phyloP scores from a whole-genome alignment of 2,888 invertebrate species.

The Temnothorax unifasciatus region DNA sequence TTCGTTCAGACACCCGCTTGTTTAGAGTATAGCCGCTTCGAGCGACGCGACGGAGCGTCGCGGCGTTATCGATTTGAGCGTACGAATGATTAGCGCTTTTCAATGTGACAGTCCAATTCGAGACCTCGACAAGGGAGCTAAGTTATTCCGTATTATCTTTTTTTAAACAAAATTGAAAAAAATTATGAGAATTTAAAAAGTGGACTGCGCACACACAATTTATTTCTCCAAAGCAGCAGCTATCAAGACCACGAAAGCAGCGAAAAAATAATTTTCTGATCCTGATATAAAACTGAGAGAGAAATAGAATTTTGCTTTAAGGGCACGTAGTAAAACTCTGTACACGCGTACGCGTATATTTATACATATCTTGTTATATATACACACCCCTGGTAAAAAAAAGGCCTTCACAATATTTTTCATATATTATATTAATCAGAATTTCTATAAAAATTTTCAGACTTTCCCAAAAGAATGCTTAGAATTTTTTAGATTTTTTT shows the following conservation, averaged over 20 bases:
- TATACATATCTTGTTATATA: slow-evolving; percentile 32
- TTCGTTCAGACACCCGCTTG: background rate
- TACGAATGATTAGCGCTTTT: background rate
- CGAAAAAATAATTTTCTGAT: too few species aligned
- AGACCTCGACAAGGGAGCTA: background rate
- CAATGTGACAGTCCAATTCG: background rate
- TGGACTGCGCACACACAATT: background rate
- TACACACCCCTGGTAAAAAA: background rate
- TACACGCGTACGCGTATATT: slow-evolving; percentile 5
- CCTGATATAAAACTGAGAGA: too few species aligned
- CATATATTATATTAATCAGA: too few species aligned
- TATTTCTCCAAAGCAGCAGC: too few species aligned
- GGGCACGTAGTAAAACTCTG: slow-evolving; percentile 57
- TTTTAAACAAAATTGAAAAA: background rate
- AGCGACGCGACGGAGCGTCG: background rate
- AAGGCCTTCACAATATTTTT: too few species aligned
- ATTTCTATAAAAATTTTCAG: too few species aligned
- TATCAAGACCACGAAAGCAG: too few species aligned
- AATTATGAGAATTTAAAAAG: background rate
- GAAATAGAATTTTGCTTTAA: slow-evolving; percentile 38
- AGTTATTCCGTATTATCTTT: background rate
- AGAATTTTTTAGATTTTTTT: too few species aligned
- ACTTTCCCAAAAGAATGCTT: too few species aligned
- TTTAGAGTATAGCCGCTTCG: background rate
- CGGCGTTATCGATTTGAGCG: background rate